phyloP scores from a whole-genome alignment of 2,888 invertebrate genomes.

The Andrena hattorfiana region DNA sequence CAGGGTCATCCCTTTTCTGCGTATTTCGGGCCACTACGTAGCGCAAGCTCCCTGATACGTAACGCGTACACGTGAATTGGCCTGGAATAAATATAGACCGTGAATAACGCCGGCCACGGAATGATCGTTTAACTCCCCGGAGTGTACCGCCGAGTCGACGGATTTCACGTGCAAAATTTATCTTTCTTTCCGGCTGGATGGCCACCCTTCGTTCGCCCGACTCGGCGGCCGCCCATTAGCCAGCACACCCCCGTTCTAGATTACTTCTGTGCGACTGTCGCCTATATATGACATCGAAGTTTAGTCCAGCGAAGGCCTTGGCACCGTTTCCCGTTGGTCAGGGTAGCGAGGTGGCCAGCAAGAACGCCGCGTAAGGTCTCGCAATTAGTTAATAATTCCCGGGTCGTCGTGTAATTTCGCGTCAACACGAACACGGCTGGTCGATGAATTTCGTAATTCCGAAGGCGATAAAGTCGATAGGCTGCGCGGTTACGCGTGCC shows the following conservation, averaged over 20 bases:
- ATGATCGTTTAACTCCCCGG: background rate
- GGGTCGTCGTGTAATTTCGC: conserved; percentile 52
- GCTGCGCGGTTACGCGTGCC: background rate
- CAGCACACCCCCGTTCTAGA: conserved; percentile 17
- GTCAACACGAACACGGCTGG: conserved; percentile 34
- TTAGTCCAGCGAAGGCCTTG: conserved; percentile 66
- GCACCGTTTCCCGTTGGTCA: conserved; percentile 59
- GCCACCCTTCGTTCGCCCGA: conserved; percentile 6
- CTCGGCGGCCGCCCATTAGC: conserved; percentile 10
- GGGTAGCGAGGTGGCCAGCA: conserved; percentile 43
- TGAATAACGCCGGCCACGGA: background rate
- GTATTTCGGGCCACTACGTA: too few relatives aligned
- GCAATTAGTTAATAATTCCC: conserved; percentile 63
- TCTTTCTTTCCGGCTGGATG: conserved; percentile 17
- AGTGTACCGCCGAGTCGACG: background rate
- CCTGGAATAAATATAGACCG: background rate
- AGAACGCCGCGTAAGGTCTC: conserved; percentile 52
- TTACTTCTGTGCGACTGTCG: conserved; percentile 19
- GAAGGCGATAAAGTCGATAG: conserved; percentile 22
- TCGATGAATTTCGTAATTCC: conserved; percentile 51
- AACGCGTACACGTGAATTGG: background rate
- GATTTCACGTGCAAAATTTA: conserved; percentile 17
- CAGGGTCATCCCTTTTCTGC: too few relatives aligned
- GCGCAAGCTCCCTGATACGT: too few relatives aligned
- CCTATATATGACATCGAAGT: conserved; percentile 44